Evolutionary conservation across 2,797 vertebrate species (phyloP), one percentile per base, ranked within the genome.

Genomic region (Lagodon rhomboides): DNA sequence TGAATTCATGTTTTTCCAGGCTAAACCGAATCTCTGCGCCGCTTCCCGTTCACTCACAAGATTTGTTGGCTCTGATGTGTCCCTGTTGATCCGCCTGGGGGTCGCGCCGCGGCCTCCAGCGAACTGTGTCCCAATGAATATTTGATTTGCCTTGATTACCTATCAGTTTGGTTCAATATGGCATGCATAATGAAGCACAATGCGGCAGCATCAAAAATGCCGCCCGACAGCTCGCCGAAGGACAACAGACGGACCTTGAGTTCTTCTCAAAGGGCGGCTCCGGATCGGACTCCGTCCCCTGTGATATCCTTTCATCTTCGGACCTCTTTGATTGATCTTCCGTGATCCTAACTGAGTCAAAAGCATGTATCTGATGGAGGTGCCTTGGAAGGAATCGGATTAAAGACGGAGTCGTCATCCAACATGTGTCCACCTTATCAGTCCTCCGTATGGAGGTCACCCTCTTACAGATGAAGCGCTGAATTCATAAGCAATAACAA

Each of bases 111-210:
- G 82, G 79, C 84, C 92, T 81, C 73, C 50, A 65, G 87, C 82
- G n/a, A 82, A 83, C 85, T 83, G 68, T 83, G 78, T 87, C 77
- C 68, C 82, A 84, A 91, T 94, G 83, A 94, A 94, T 94, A 94
- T 93, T 93, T 93, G 89, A 93, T 92, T 87, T 79, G 41, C 78
- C 82, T 83, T 93, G 91, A 94, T 94, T 92, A 92, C 68, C 80
- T 78, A 86, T 91, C 81, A 85, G 71, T 91, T 91, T 85, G 87
- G 87, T 86, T 93, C 90, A 84, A 91, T 92, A 87, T 82, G 79
- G 88, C 84, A 83, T 92, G 88, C 91, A 91, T 93, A 91, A 92
- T 93, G 80, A 90, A 92, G 76, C 67, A 0, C 66, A n/a, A 43
- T 23, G 62, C 68, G 17, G 61, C 46, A 30, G 12, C 79, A 76